These are phyloP conservation scores for Harpagifer antarcticus DNA, from an alignment of 2,797 vertebrate species.

Conservation along the genomic window DNA sequence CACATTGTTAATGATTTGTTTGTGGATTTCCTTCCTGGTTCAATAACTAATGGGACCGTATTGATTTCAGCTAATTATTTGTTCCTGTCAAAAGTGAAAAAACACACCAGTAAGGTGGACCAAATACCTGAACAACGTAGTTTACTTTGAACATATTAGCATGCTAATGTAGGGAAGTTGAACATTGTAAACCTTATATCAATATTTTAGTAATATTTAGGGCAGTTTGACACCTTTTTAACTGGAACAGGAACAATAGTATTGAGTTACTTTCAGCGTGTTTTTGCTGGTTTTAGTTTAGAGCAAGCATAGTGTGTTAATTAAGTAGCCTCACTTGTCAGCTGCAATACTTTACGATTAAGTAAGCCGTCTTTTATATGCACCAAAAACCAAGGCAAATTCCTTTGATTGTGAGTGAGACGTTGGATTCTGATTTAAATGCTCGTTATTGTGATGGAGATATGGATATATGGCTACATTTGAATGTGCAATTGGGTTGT, in stretches of 20 bases:
- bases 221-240: neutral
- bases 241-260: neutral
- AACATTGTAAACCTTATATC: neutral
- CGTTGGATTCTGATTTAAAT: neutral
- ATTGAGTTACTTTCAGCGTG: neutral
- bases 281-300: neutral
- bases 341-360: neutral
- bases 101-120: slow-evolving; percentile 6
- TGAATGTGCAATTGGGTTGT: neutral
- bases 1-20: slow-evolving; percentile 51
- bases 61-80: slow-evolving; percentile 56
- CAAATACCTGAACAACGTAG: neutral
- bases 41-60: slow-evolving; percentile 51
- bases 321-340: neutral
- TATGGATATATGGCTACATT: neutral
- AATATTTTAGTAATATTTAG: neutral
- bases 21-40: slow-evolving; percentile 45
- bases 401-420: no score
- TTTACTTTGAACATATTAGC: neutral
- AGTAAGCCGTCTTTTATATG: neutral
- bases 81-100: slow-evolving; percentile 39
- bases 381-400: no score
- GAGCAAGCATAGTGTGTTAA: neutral
- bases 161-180: neutral
- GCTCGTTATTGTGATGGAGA: neutral